Conservation (phyloP, 2,113 vertebrate genomes). For the Tenrec ecaudatus region DNA sequence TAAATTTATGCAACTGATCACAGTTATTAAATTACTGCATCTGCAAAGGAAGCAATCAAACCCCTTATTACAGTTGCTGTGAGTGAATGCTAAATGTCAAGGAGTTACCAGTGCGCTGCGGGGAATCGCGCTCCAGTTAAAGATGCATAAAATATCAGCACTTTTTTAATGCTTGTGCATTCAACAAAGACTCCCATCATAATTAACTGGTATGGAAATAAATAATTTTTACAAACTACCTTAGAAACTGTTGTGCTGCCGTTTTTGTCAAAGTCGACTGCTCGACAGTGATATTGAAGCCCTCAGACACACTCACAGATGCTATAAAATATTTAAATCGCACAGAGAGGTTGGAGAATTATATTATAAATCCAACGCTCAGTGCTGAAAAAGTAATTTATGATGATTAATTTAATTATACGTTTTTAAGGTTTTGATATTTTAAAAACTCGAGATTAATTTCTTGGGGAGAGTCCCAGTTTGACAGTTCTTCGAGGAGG, state of each 20-base stretch:
- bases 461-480: slow-evolving; percentile 54
- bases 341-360: slow-evolving; percentile 89
- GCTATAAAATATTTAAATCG: slow-evolving; percentile 91
- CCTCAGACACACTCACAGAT: slow-evolving; percentile 87
- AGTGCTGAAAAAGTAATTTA: slow-evolving; percentile 87
- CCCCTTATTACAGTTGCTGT: slow-evolving; percentile 94
- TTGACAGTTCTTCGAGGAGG: slow-evolving; percentile 52
- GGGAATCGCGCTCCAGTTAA: slow-evolving; percentile 93
- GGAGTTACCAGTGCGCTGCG: slow-evolving; percentile 92
- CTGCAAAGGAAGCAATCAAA: slow-evolving; percentile 95
- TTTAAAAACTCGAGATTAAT: slow-evolving; percentile 79
- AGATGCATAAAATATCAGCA: slow-evolving; percentile 94
- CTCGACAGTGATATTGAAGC: slow-evolving; percentile 87
- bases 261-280: slow-evolving; percentile 89
- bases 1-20: slow-evolving; percentile 95
- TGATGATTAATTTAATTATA: slow-evolving; percentile 89
- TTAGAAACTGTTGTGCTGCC: slow-evolving; percentile 90
- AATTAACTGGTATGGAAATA: slow-evolving; percentile 94
- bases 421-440: slow-evolving; percentile 83
- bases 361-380: slow-evolving; percentile 89
- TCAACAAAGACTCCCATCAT: slow-evolving; percentile 94
- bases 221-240: slow-evolving; percentile 95
- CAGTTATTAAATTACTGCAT: slow-evolving; percentile 95
- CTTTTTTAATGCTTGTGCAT: slow-evolving; percentile 93
- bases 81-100: slow-evolving; percentile 94